Evolutionary conservation across 1,140 invertebrate genomes (phyloP).

Genomic region (Pseudobourletiella spinata): DNA sequence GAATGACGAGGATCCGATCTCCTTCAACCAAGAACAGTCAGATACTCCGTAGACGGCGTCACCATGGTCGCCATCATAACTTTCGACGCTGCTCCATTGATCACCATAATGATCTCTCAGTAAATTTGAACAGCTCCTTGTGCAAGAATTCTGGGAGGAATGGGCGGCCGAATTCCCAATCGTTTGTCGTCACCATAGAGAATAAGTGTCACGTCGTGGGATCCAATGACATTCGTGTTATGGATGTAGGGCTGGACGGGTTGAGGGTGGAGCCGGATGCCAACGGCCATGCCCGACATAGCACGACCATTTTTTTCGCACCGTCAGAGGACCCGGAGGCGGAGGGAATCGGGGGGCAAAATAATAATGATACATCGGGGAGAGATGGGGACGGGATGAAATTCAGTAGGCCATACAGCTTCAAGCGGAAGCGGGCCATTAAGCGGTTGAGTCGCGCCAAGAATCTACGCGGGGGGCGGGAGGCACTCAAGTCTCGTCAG

Average conservation of each 20-base stretch:
- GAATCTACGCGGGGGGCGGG: not conserved
- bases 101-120: not conserved
- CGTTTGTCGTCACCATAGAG: not conserved
- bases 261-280: not conserved
- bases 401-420: too few species aligned
- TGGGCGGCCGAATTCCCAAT: not conserved
- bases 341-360: not conserved
- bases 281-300: not conserved
- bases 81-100: not conserved
- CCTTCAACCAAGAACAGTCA: not conserved
- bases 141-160: too few species aligned
- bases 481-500: slow-evolving; percentile 30
- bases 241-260: not conserved
- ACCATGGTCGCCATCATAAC: not conserved
- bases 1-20: not conserved
- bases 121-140: not conserved
- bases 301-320: not conserved
- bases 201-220: not conserved
- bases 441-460: not conserved
- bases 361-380: not conserved
- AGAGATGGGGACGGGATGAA: not conserved
- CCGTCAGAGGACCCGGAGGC: not conserved
- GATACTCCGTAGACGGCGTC: not conserved
- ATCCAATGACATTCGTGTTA: not conserved
- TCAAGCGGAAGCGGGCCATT: not conserved